A percentile compares a stretch with the other conserved stretches of the same genome.
Conservation (phyloP, 2,113 vertebrate genomes). For the Microcebus griseorufus region DNA sequence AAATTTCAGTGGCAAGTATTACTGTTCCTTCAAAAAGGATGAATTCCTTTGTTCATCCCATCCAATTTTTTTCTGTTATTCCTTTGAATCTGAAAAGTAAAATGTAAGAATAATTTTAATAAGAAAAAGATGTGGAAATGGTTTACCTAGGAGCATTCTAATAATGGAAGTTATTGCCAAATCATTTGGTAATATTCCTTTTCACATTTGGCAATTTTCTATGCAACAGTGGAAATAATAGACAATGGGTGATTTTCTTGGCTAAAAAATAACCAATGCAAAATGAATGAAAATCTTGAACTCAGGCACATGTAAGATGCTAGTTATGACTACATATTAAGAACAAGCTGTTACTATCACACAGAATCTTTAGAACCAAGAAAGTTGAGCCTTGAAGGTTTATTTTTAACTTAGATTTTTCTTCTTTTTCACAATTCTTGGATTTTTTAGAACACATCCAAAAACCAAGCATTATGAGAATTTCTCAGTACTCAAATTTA, state of each 20-base stretch:
- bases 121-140: not conserved
- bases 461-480: not conserved
- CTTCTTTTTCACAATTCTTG: constrained; percentile 13
- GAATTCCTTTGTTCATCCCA: not conserved
- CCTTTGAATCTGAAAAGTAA: not conserved
- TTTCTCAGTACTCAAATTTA: not conserved
- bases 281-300: constrained; percentile 20
- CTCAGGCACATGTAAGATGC: not conserved
- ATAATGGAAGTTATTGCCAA: constrained; percentile 14
- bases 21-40: not conserved
- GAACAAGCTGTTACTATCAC: not conserved
- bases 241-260: not conserved
- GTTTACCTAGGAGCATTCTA: not conserved
- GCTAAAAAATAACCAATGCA: not conserved
- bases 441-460: not conserved
- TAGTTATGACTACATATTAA: not conserved
- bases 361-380: not conserved
- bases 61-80: not conserved
- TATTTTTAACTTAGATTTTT: constrained; percentile 23
- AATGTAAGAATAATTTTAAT: constrained; percentile 1
- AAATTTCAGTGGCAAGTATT: not conserved
- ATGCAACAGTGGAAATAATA: not conserved
- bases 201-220: not conserved
- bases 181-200: not conserved
- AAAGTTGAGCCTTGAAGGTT: not conserved